Percentiles rank a stretch among this genome's conserved stretches.
phyloP scores from a whole-genome alignment of 2,797 vertebrate species.

The Chrysocyon brachyurus region DNA sequence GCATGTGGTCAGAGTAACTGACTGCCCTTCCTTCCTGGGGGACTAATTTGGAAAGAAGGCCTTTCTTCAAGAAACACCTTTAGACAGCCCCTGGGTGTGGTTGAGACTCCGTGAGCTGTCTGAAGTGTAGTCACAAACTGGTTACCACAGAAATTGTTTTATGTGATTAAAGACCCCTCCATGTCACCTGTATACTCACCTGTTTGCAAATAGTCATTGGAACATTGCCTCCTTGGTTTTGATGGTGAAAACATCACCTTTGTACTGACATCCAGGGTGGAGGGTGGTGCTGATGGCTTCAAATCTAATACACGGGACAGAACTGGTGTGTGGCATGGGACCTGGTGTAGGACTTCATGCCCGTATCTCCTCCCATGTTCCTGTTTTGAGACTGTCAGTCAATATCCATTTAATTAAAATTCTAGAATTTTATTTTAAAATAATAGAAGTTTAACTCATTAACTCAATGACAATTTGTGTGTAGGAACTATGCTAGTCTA shows the following conservation, averaged over 20 bases:
- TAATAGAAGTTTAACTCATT: background rate
- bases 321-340: background rate
- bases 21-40: background rate
- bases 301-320: background rate
- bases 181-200: background rate
- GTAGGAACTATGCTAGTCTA: background rate
- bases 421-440: background rate
- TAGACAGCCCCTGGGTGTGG: background rate
- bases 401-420: background rate
- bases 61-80: background rate
- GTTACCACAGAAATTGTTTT: no score
- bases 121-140: background rate
- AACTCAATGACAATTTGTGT: background rate
- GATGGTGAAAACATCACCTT: background rate
- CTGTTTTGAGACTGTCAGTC: background rate
- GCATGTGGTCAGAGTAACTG: background rate
- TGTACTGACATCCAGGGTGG: background rate
- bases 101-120: background rate
- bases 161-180: background rate
- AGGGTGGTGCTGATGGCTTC: background rate
- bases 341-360: background rate
- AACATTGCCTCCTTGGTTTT: background rate
- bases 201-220: background rate
- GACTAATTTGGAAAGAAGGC: background rate
- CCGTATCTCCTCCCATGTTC: background rate